phyloP scores from a whole-genome alignment of 2,113 vertebrate genomes.

The Origma solitaria region DNA sequence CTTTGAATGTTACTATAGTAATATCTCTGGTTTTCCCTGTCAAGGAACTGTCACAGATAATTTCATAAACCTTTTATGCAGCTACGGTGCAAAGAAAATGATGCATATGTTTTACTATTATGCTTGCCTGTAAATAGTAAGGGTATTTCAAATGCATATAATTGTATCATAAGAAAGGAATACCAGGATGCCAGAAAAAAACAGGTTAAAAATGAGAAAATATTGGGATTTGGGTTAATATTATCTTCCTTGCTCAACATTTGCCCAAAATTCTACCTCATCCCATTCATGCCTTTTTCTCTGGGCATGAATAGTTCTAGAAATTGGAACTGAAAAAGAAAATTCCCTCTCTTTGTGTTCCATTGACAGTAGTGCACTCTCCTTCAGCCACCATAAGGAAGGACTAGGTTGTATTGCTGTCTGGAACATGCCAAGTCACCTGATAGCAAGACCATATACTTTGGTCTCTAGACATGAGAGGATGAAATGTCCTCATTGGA shows the following conservation, averaged over 20 bases:
- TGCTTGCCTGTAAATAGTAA: not conserved
- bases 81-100: not conserved
- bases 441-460: not conserved
- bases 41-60: not conserved
- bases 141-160: not conserved
- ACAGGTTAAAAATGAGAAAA: not conserved
- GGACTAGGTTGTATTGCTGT: not conserved
- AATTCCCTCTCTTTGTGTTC: not conserved
- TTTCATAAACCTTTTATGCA: not conserved
- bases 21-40: slow-evolving; percentile 10
- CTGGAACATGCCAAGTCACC: not conserved
- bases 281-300: not conserved
- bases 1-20: slow-evolving; percentile 48
- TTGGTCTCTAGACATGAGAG: not conserved
- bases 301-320: not conserved
- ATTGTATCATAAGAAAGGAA: not conserved
- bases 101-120: not conserved
- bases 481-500: not conserved
- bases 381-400: not conserved
- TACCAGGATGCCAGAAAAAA: not conserved
- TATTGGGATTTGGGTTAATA: not conserved
- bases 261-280: not conserved
- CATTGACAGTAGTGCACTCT: not conserved
- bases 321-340: not conserved
- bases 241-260: not conserved